Evolutionary conservation across 1,140 invertebrate genomes (phyloP).

Genomic region (Drosophila malerkotliana): DNA sequence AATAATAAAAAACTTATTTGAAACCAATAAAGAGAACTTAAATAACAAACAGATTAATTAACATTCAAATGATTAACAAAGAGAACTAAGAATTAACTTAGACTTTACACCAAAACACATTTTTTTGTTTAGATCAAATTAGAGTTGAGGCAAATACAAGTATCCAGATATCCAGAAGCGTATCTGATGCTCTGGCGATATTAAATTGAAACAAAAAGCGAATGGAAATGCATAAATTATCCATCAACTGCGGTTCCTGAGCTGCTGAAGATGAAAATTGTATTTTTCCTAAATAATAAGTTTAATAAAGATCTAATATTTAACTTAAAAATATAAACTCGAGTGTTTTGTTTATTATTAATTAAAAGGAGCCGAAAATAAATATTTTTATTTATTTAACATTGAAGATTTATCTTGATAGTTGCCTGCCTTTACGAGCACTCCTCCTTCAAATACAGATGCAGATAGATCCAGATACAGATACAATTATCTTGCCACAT

Average conservation of each 20-base stretch:
- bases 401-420: slow-evolving; percentile 4
- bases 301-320: slow-evolving; percentile 73
- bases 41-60: background rate
- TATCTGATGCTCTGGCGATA: slow-evolving; percentile 20
- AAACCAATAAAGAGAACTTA: slow-evolving; percentile 1
- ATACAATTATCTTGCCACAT: background rate
- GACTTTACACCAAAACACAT: slow-evolving; percentile 27
- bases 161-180: background rate
- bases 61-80: background rate
- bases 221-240: slow-evolving; percentile 40
- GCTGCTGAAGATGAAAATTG: slow-evolving; percentile 44
- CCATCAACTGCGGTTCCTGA: slow-evolving; percentile 29
- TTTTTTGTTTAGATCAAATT: slow-evolving; percentile 52
- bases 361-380: too few relatives aligned
- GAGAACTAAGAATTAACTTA: slow-evolving; percentile 20
- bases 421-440: slow-evolving; percentile 12
- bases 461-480: background rate
- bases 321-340: slow-evolving; percentile 27
- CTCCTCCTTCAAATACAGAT: background rate
- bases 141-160: slow-evolving; percentile 13
- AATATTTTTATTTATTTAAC: slow-evolving; percentile 7
- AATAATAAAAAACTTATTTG: slow-evolving; percentile 12
- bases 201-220: background rate
- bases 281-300: slow-evolving; percentile 67
- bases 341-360: too few relatives aligned